phyloP scores from a whole-genome alignment of 2,888 invertebrate species.

The Doris montereyensis region DNA sequence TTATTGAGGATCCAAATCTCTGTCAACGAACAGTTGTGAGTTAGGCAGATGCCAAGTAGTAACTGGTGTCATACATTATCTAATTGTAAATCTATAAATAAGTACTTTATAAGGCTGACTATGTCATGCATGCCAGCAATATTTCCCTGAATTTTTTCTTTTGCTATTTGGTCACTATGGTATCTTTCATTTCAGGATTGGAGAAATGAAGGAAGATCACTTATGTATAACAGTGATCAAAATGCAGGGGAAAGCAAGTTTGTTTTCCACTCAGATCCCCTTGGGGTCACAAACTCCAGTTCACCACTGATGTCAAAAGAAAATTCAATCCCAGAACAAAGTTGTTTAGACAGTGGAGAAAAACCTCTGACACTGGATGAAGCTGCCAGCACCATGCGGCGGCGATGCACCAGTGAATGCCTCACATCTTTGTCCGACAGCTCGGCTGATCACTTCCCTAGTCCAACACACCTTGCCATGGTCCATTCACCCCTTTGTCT shows the following conservation, averaged over 20 bases:
- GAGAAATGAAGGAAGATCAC: slow-evolving; percentile 46
- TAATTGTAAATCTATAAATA: too few species aligned
- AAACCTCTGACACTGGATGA: slow-evolving; percentile 43
- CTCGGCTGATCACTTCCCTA: slow-evolving; percentile 47
- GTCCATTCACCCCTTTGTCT: slow-evolving; percentile 55
- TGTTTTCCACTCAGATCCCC: background rate
- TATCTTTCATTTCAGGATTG: slow-evolving; percentile 49
- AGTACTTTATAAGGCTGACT: too few species aligned
- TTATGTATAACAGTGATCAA: slow-evolving; percentile 9
- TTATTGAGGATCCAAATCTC: too few species aligned
- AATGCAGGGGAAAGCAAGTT: background rate
- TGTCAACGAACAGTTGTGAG: too few species aligned
- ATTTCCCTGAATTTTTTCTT: too few species aligned
- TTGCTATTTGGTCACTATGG: too few species aligned
- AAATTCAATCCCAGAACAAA: background rate
- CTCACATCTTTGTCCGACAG: slow-evolving; percentile 56
- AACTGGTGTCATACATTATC: too few species aligned
- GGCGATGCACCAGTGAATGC: slow-evolving; percentile 64
- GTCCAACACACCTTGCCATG: slow-evolving; percentile 42
- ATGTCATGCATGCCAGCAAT: too few species aligned
- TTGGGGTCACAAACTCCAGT: background rate
- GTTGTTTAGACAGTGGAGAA: slow-evolving; percentile 25
- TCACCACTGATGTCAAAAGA: too few species aligned
- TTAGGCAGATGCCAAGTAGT: too few species aligned
- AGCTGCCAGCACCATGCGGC: slow-evolving; percentile 40